Conservation (phyloP, 1,140 invertebrate species). For the Drosophila nebulosa region DNA sequence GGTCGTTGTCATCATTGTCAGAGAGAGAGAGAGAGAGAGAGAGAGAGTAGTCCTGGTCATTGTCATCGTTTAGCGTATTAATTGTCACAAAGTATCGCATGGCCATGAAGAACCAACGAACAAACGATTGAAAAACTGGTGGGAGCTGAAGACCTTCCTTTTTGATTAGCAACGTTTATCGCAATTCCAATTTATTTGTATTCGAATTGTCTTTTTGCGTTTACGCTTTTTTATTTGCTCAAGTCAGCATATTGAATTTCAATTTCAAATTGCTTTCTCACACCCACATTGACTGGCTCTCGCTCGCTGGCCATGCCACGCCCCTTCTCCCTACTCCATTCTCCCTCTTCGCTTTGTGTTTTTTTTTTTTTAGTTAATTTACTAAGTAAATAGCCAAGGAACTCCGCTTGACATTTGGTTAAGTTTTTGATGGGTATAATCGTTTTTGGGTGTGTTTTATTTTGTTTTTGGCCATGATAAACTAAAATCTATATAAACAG, state of each 20-base stretch:
- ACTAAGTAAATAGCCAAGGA: slow-evolving; percentile 66
- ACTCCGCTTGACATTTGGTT: slow-evolving; percentile 33
- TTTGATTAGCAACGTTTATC: slow-evolving; percentile 72
- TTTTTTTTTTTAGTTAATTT: slow-evolving; percentile 69
- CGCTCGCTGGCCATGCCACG: not conserved
- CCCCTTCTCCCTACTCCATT: slow-evolving; percentile 18
- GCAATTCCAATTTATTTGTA: slow-evolving; percentile 71
- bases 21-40: too few species aligned
- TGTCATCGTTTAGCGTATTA: slow-evolving; percentile 72
- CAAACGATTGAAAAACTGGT: slow-evolving; percentile 6
- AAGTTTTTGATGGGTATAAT: slow-evolving; percentile 14
- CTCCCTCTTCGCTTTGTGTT: slow-evolving; percentile 5
- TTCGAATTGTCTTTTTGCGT: slow-evolving; percentile 47
- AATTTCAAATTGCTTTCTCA: slow-evolving; percentile 63
- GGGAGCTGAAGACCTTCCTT: slow-evolving; percentile 39
- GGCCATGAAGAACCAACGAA: slow-evolving; percentile 21
- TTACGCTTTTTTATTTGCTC: slow-evolving; percentile 51
- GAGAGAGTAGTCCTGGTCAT: not conserved
- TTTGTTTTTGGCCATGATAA: not conserved
- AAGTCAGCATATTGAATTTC: slow-evolving; percentile 70
- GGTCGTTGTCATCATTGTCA: slow-evolving; percentile 4
- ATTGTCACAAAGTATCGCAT: slow-evolving; percentile 75
- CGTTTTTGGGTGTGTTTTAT: slow-evolving; percentile 58
- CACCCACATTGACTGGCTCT: not conserved
- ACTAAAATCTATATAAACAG: not conserved